phyloP scores from a whole-genome alignment of 2,113 vertebrate species.

The Hassar affinis region DNA sequence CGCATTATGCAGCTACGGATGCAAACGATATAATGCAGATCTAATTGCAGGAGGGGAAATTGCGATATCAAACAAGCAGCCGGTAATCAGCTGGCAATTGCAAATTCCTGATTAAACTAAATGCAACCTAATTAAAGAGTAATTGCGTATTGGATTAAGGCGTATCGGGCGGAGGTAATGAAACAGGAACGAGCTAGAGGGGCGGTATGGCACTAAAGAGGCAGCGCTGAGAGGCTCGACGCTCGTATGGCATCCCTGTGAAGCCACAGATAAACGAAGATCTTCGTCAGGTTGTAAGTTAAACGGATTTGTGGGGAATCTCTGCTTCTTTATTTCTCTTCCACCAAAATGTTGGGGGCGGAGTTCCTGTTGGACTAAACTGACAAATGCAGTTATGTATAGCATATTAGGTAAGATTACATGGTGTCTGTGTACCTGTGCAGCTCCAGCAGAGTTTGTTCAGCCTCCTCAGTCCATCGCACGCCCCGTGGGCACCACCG shows the following conservation, averaged over 20 bases:
- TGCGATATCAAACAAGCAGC: constrained; percentile 19
- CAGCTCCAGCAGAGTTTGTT: constrained; percentile 93
- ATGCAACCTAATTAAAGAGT: constrained; percentile 45
- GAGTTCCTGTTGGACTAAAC: no score
- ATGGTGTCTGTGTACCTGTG: constrained; percentile 15
- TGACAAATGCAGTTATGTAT: no score
- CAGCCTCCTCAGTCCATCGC: constrained; percentile 95
- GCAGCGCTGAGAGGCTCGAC: neutral
- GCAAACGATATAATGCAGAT: constrained; percentile 25
- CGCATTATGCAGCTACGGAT: neutral
- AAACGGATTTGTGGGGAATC: neutral
- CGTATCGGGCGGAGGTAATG: constrained; percentile 34
- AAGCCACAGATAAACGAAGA: neutral
- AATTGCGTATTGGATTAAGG: constrained; percentile 45
- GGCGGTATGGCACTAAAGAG: constrained; percentile 14
- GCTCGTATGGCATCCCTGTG: neutral
- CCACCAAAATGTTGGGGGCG: no score
- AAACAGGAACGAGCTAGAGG: constrained; percentile 22
- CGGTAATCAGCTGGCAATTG: constrained; percentile 44
- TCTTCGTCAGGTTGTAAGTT: neutral
- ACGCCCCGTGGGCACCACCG: constrained; percentile 88
- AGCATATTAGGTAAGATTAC: no score
- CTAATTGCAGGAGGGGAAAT: constrained; percentile 41
- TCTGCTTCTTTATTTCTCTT: neutral
- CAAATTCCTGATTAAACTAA: constrained; percentile 48